These are phyloP conservation scores for Ylistrum balloti DNA, from an alignment of 1,140 invertebrate species.

Conservation along the genomic window DNA sequence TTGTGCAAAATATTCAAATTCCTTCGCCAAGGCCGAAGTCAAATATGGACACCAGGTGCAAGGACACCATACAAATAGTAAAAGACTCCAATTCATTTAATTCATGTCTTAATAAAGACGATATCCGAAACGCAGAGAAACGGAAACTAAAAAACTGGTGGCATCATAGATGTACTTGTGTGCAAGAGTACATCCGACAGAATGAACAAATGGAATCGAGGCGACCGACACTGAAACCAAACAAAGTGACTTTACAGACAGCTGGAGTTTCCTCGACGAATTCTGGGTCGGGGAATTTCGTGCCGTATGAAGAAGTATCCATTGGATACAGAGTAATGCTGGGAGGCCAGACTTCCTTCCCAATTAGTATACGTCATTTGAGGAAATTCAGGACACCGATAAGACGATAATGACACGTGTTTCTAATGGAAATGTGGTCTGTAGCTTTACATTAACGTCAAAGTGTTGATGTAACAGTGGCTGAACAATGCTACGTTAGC, in stretches of 20 bases:
- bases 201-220: conserved; percentile 30
- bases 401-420: neutral
- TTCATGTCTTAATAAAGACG: conserved; percentile 1
- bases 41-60: neutral
- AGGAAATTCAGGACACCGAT: neutral
- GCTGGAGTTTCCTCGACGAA: neutral
- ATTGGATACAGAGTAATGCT: neutral
- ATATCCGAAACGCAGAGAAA: conserved; percentile 24
- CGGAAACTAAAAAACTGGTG: conserved; percentile 18
- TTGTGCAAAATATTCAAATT: neutral
- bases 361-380: neutral
- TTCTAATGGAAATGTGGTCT: too few relatives aligned
- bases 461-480: too few relatives aligned
- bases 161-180: conserved; percentile 12
- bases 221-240: neutral
- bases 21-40: conserved; percentile 20
- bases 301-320: neutral
- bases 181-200: conserved; percentile 2
- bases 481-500: too few relatives aligned
- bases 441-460: too few relatives aligned
- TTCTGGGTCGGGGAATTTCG: neutral
- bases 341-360: neutral
- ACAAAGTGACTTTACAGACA: conserved; percentile 1
- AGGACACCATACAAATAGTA: neutral
- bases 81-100: neutral